phyloP scores from a whole-genome alignment of 2,113 vertebrate species.

The Eolophus roseicapilla region DNA sequence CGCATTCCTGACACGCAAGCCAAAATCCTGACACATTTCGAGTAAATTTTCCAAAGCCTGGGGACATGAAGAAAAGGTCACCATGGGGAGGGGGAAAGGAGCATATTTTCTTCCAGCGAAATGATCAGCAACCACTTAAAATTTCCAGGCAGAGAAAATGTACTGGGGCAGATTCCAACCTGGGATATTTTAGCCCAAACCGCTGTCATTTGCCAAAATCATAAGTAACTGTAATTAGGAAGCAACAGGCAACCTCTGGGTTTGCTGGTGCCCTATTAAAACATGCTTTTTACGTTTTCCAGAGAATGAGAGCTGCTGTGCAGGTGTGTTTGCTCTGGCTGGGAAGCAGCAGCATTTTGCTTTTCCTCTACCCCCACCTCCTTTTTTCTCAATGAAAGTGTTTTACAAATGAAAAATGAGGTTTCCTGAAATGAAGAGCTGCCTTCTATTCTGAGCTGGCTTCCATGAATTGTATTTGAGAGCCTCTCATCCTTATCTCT shows the following conservation, averaged over 20 bases:
- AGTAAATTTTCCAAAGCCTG: neutral
- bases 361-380: neutral
- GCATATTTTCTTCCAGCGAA: neutral
- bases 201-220: neutral
- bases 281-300: neutral
- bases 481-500: neutral
- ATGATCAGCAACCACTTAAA: neutral
- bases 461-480: neutral
- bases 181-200: neutral
- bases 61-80: slow-evolving; percentile 16
- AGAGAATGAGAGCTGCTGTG: neutral
- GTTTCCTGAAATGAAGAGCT: slow-evolving; percentile 59
- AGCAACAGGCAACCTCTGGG: neutral
- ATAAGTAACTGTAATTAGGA: neutral
- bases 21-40: slow-evolving; percentile 7
- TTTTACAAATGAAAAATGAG: slow-evolving; percentile 47
- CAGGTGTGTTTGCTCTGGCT: neutral
- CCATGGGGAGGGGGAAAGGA: fast-evolving
- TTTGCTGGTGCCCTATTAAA: neutral
- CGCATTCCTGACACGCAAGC: neutral
- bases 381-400: slow-evolving; percentile 50
- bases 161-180: neutral
- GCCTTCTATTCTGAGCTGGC: slow-evolving; percentile 20
- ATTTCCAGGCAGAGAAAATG: slow-evolving; percentile 3
- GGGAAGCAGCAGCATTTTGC: neutral